Conservation (phyloP, 2,113 vertebrate species). For the Desmodus rotundus region DNA sequence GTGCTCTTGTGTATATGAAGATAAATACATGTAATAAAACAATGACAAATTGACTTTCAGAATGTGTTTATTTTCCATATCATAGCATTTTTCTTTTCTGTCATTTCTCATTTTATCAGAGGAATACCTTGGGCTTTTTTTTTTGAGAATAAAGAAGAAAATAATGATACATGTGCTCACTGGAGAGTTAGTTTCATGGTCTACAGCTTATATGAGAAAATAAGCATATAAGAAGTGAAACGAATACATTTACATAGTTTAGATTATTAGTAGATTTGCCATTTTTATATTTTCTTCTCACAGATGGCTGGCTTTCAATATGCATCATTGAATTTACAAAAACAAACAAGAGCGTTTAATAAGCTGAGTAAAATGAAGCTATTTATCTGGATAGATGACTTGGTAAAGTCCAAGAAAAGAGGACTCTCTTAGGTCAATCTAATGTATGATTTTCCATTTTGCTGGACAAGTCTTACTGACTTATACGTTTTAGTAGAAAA, state of each 20-base stretch:
- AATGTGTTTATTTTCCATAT: conserved; percentile 28
- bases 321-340: not conserved
- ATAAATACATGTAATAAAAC: conserved; percentile 34
- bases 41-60: conserved; percentile 31
- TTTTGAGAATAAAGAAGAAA: not conserved
- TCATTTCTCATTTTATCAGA: conserved; percentile 44
- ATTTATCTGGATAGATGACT: not conserved
- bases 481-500: not conserved
- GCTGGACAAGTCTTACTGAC: not conserved
- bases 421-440: not conserved
- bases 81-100: conserved; percentile 32
- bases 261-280: not conserved
- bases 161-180: not conserved
- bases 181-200: not conserved
- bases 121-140: not conserved
- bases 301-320: not conserved
- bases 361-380: conserved; percentile 4
- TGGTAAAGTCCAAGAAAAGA: not conserved
- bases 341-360: conserved; percentile 3
- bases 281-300: conserved; percentile 30
- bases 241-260: conserved; percentile 27
- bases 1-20: not conserved
- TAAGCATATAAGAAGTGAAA: not conserved
- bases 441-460: not conserved
- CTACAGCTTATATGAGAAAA: not conserved